Base-by-base conservation (phyloP, 2,888 invertebrate species). In the Morpho deidamia region DNA sequence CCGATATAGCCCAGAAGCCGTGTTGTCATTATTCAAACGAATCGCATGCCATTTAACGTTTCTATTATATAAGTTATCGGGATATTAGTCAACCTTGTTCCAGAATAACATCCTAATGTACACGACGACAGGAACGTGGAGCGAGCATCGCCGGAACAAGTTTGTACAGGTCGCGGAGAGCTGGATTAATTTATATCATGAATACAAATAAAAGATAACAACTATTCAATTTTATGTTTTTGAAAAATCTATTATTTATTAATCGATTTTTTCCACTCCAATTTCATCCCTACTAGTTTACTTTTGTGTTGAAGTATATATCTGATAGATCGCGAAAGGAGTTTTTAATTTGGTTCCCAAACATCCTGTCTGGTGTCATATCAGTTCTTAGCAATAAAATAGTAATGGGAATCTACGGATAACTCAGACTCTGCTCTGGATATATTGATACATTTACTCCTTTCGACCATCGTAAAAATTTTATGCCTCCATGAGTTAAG, bases 391-490 rank as follows among this genome's bases (percentile, higher is more conserved):
- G 71, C 62, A 52, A 67, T 77, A 74, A 77, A 78, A 69, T 67
- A 74, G 74, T 72, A 71, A 80, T 83, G 80, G 72, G 76, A 72
- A 72, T 63, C 66, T 68, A 60, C 70, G 70, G 70, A 78, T 76
- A 76, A 71, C 65, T 63, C 46, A 62, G 63, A 58, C 60, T 42
- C 58, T 67, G 75, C 71, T 71, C 72, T 70, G 70, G 73, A 77
- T 71, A 71, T 69, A 71, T 74, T 68, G 71, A 70, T 71, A 46
- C 5, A 32, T 62, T 66, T 69, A 74, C 79, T 81, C 81, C 78
- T 81, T 80, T 83, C 63, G 74, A 66, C 48, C 68, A 63, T 81
- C 83, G 76, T 86, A 76, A 87, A 85, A 67, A 44, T 65, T 79
- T 85, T 76, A 71, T 79, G 73, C 65, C 61, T 66, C 59, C 60